phyloP scores from a whole-genome alignment of 2,888 invertebrate species.

The Spilarctia lutea region DNA sequence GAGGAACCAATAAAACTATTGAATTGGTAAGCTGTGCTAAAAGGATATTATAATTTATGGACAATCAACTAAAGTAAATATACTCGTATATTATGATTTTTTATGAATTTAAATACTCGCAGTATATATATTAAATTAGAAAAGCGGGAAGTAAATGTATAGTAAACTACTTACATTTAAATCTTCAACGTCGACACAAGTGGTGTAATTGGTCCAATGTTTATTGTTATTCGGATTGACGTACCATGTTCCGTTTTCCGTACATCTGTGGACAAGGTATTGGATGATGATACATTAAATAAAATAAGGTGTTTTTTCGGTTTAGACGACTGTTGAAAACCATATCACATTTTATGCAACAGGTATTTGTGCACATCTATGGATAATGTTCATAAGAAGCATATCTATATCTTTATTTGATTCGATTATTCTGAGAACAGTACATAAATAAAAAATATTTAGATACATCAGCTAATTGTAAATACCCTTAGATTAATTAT shows the following conservation, averaged over 20 bases:
- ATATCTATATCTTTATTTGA: neutral
- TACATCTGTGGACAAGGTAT: conserved; percentile 80
- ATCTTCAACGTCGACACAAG: conserved; percentile 88
- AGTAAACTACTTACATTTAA: conserved; percentile 82
- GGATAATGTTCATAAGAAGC: neutral
- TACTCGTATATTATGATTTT: no score
- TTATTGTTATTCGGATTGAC: conserved; percentile 84
- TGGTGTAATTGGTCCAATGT: conserved; percentile 91
- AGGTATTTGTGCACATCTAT: neutral
- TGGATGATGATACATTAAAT: neutral
- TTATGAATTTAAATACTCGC: neutral
- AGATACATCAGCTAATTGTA: no score
- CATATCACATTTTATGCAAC: neutral
- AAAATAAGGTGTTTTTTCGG: neutral
- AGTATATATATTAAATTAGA: no score
- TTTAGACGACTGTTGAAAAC: neutral
- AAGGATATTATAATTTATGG: neutral
- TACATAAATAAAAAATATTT: no score
- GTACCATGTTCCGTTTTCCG: conserved; percentile 90
- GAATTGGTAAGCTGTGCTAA: neutral
- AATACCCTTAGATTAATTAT: no score
- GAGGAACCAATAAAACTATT: neutral
- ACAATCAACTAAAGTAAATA: neutral
- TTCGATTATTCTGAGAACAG: neutral
- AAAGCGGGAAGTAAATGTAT: neutral